These are phyloP conservation scores for Dromius quadrimaculatus DNA, from an alignment of 2,888 invertebrate species.

Conservation along the genomic window DNA sequence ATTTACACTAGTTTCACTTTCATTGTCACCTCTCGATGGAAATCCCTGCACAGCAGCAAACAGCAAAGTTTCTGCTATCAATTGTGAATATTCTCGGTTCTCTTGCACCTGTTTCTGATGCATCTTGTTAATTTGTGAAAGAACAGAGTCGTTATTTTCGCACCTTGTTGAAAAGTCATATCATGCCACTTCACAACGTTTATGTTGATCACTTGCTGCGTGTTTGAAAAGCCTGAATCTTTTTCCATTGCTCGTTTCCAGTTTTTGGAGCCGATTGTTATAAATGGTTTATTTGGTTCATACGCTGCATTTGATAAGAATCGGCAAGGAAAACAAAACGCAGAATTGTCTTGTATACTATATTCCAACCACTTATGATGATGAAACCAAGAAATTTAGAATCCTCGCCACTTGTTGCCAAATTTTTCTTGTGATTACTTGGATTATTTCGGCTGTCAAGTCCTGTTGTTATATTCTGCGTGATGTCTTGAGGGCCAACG, in stretches of 20 bases:
- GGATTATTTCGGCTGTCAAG: not conserved
- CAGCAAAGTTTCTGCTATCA: not conserved
- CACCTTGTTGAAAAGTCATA: not conserved
- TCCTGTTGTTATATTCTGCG: too few relatives aligned
- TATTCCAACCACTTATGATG: not conserved
- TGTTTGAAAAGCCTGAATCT: not conserved
- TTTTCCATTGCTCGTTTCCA: conserved; percentile 14
- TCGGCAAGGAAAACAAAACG: conserved; percentile 4
- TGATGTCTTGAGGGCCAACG: too few relatives aligned
- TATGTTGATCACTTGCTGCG: not conserved
- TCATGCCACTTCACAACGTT: not conserved
- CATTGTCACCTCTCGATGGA: not conserved
- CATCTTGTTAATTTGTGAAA: not conserved
- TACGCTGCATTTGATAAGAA: not conserved
- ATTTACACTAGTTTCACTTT: not conserved
- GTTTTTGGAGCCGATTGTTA: not conserved
- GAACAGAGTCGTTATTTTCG: not conserved
- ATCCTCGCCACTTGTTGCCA: conserved; percentile 4
- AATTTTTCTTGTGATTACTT: not conserved
- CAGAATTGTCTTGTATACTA: not conserved
- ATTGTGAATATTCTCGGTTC: not conserved
- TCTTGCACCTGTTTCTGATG: not conserved
- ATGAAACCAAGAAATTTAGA: not conserved
- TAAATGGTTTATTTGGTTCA: not conserved
- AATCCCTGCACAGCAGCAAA: not conserved